A percentile compares a stretch with the other conserved stretches of the same genome.
phyloP scores from a whole-genome alignment of 2,113 vertebrate species.

The Cochlearius cochlearius region DNA sequence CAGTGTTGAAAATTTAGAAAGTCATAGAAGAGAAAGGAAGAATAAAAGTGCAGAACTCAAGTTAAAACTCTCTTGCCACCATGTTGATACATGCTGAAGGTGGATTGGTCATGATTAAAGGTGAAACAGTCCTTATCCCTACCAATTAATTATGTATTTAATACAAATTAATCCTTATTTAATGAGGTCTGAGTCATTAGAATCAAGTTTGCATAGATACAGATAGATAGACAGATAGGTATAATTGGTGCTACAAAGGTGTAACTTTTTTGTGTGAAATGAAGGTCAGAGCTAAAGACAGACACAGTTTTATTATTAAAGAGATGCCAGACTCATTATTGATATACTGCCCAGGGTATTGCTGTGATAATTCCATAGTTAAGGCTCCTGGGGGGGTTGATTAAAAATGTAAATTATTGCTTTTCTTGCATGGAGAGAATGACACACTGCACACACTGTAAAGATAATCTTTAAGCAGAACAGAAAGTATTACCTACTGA shows the following conservation, averaged over 20 bases:
- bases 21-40: background rate
- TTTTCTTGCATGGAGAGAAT: background rate
- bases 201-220: background rate
- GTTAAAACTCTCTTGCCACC: background rate
- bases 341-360: background rate
- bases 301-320: background rate
- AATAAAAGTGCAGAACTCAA: background rate
- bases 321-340: background rate
- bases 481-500: background rate
- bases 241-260: background rate
- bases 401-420: conserved; percentile 11
- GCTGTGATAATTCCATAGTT: background rate
- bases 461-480: background rate
- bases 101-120: background rate
- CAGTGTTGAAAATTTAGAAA: background rate
- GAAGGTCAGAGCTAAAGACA: background rate
- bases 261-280: background rate
- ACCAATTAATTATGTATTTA: background rate
- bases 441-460: background rate
- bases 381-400: background rate
- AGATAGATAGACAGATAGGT: background rate
- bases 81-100: background rate
- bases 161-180: conserved; percentile 28
- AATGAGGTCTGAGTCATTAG: conserved; percentile 2
- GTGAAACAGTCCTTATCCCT: background rate